phyloP scores from a whole-genome alignment of 2,888 invertebrate species.

The Conistra vaccinii region DNA sequence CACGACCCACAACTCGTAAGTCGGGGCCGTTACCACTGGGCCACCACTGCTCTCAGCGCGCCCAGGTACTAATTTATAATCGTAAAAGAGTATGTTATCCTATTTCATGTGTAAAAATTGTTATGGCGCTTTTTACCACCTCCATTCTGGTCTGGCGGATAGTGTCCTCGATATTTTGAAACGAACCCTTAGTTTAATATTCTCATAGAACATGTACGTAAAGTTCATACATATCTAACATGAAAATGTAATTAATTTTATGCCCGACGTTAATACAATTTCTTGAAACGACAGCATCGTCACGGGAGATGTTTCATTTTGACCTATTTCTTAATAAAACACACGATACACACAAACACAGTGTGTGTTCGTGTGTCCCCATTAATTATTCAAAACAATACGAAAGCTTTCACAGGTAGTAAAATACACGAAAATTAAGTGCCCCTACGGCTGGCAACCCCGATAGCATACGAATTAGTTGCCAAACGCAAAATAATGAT shows the following conservation, averaged over 20 bases:
- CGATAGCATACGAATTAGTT: constrained; percentile 62
- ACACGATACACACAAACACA: constrained; percentile 6
- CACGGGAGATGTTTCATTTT: constrained; percentile 1
- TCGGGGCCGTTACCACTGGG: too few species aligned
- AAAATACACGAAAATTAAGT: constrained; percentile 49
- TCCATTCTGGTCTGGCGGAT: background rate
- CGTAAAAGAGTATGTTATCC: background rate
- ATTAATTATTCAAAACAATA: constrained; percentile 39
- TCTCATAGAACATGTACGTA: background rate
- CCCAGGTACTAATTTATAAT: too few species aligned
- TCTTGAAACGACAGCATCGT: background rate
- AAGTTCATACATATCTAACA: background rate
- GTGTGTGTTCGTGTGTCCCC: background rate
- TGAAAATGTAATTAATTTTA: constrained; percentile 10
- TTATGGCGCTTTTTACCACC: background rate
- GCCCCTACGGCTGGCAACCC: constrained; percentile 29
- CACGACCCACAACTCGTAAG: too few species aligned
- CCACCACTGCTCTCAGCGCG: too few species aligned
- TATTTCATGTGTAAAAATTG: background rate
- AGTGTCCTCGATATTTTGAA: background rate
- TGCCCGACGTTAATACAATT: too few species aligned
- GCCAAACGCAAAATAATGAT: constrained; percentile 62
- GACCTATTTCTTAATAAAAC: background rate
- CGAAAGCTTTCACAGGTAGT: constrained; percentile 44
- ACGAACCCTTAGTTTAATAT: background rate